A percentile compares a stretch with the other conserved stretches of the same genome.
These are phyloP conservation scores for Salpingus planirostris DNA, from an alignment of 2,888 invertebrate genomes.

Conservation along the genomic window DNA sequence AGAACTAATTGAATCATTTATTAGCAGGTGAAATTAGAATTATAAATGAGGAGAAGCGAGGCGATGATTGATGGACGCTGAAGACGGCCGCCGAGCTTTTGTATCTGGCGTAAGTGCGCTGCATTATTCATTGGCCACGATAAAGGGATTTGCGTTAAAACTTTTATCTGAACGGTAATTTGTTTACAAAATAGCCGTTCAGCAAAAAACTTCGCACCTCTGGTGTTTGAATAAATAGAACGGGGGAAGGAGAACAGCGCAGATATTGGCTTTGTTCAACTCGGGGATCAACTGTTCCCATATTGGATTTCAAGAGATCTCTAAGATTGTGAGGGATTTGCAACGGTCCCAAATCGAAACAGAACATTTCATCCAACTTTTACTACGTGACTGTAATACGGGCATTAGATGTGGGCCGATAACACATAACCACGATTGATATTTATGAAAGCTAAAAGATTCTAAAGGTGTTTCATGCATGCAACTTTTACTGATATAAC, in stretches of 20 bases:
- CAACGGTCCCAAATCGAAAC: slow-evolving; percentile 42
- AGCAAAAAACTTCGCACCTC: slow-evolving; percentile 39
- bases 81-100: slow-evolving; percentile 14
- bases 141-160: slow-evolving; percentile 42
- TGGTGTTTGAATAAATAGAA: slow-evolving; percentile 40
- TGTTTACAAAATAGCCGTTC: slow-evolving; percentile 42
- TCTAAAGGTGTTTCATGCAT: slow-evolving; percentile 32
- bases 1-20: slow-evolving; percentile 34
- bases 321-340: slow-evolving; percentile 43
- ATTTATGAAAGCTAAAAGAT: slow-evolving; percentile 41
- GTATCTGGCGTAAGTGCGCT: slow-evolving; percentile 23
- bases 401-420: slow-evolving; percentile 35
- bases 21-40: slow-evolving; percentile 28
- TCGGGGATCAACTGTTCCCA: slow-evolving; percentile 39
- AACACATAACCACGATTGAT: slow-evolving; percentile 38
- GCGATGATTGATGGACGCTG: slow-evolving; percentile 16
- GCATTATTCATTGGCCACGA: slow-evolving; percentile 41
- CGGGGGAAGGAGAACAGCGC: slow-evolving; percentile 21
- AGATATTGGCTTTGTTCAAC: slow-evolving; percentile 38
- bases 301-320: slow-evolving; percentile 42
- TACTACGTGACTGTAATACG: slow-evolving; percentile 41
- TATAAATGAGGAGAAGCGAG: slow-evolving; percentile 15
- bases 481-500: slow-evolving; percentile 30
- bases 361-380: slow-evolving; percentile 41
- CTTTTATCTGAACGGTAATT: slow-evolving; percentile 42